Conservation (phyloP, 1,140 invertebrate genomes). For the Drosophila tsacasi region DNA sequence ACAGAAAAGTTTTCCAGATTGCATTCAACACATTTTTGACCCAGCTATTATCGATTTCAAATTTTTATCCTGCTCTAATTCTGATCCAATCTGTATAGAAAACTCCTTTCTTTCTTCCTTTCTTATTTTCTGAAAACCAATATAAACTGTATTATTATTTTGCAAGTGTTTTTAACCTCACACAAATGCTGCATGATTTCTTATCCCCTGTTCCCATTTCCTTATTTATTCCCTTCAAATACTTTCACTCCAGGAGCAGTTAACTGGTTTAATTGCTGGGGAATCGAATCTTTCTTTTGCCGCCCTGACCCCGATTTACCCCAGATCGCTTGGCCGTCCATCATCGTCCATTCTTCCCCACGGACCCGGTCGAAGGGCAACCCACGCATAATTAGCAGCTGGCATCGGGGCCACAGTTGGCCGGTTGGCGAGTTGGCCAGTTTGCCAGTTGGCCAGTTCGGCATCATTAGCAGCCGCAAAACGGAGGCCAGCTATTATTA, state of each 20-base stretch:
- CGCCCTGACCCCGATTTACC: slow-evolving; percentile 17
- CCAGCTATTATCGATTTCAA: too few species aligned
- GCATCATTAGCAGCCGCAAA: slow-evolving; percentile 73
- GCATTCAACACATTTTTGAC: too few species aligned
- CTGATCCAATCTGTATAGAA: too few species aligned
- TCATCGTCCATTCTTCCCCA: slow-evolving; percentile 34
- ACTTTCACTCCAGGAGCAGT: not conserved
- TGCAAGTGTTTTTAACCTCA: not conserved
- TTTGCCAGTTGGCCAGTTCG: slow-evolving; percentile 51
- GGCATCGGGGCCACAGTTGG: slow-evolving; percentile 66
- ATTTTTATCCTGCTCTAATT: too few species aligned
- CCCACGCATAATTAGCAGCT: slow-evolving; percentile 78
- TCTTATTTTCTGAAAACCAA: not conserved
- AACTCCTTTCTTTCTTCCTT: not conserved
- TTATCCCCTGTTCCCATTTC: not conserved
- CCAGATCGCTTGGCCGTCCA: slow-evolving; percentile 27
- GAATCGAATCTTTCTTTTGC: slow-evolving; percentile 21
- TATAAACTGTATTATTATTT: not conserved
- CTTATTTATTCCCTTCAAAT: not conserved
- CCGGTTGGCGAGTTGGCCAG: slow-evolving; percentile 14
- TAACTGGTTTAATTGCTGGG: slow-evolving; percentile 30
- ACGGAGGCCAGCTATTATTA: slow-evolving; percentile 73
- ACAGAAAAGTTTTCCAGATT: too few species aligned
- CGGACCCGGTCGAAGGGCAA: slow-evolving; percentile 39
- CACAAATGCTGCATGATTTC: not conserved